Percentiles rank a stretch among this genome's conserved stretches.
phyloP scores from a whole-genome alignment of 2,113 vertebrate genomes.

The Percina caprodes region DNA sequence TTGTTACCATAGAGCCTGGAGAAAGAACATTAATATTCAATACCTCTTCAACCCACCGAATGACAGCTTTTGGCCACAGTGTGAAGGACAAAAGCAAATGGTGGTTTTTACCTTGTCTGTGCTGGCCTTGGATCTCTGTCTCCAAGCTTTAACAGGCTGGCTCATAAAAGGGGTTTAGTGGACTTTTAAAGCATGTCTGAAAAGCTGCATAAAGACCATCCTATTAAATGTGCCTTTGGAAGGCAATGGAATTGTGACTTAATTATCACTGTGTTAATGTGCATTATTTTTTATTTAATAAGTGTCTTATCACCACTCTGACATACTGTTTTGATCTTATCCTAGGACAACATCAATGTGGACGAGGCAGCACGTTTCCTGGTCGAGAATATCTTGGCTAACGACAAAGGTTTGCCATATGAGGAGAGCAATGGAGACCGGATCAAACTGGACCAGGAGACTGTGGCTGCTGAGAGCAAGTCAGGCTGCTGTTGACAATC shows the following conservation, averaged over 20 bases:
- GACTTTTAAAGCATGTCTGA: not conserved
- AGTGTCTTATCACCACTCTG: not conserved
- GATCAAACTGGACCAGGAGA: slow-evolving; percentile 90
- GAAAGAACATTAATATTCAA: slow-evolving; percentile 42
- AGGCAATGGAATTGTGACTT: not conserved
- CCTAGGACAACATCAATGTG: slow-evolving; percentile 97
- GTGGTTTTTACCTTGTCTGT: slow-evolving; percentile 21
- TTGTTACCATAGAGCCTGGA: not conserved
- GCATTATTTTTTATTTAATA: not conserved
- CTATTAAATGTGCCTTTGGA: not conserved
- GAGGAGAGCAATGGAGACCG: slow-evolving; percentile 91
- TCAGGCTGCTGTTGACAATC: slow-evolving; percentile 92
- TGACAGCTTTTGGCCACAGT: slow-evolving; percentile 38
- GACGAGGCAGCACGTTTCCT: slow-evolving; percentile 96
- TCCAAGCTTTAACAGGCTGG: slow-evolving; percentile 15
- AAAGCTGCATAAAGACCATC: not conserved
- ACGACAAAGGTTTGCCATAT: slow-evolving; percentile 89
- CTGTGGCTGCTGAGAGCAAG: slow-evolving; percentile 89
- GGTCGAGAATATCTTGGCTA: slow-evolving; percentile 94
- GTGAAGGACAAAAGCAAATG: slow-evolving; percentile 49
- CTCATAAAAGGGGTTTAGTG: slow-evolving; percentile 23
- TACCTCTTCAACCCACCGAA: slow-evolving; percentile 8
- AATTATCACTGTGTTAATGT: slow-evolving; percentile 5
- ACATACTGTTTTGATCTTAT: slow-evolving; percentile 34
- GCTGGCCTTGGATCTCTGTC: slow-evolving; percentile 6